Evolutionary conservation across 2,113 vertebrate species (phyloP), one percentile per base, ranked within the genome.

Genomic region (Phalacrocorax aristotelis): DNA sequence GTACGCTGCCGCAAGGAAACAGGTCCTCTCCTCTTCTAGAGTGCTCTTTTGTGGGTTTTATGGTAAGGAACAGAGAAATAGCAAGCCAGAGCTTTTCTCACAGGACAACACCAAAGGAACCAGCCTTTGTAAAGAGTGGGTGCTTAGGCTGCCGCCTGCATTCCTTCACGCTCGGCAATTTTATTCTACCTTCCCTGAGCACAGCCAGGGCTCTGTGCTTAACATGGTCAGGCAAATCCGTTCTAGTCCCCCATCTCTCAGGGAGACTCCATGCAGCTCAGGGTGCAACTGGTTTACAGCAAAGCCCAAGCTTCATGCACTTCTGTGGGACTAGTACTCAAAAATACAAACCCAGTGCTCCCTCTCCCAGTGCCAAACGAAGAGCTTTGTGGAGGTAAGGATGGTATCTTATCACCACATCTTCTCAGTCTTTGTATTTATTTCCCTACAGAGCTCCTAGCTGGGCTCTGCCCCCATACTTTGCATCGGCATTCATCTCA

Each of bases 141-240:
- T 8, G 9, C 58, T 48, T 8, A 11, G 27, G 30, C 70, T 76
- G 49, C 26, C 0, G 1, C 11, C 7, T 26, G 6, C 51, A 40
- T n/a, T 29, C 66, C 29, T 10, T 49, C 40, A 40, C 64, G 5
- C 17, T 87, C 0, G 0, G 32, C 36, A 34, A 27, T 44, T 49
- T 29, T 66, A 12, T 52, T 87, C 38, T 68, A 17, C 20, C 22
- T 58, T 42, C 38, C 30, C 52, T 34, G 30, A 68, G 44, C 19
- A 29, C 27, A 48, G 38, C 27, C 11, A 19, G 27, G 38, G 70
- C 6, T 30, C 52, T 49, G 6, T 29, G 16, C 30, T 44, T 36
- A 26, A 11, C 17, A 60, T 1, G 0, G 11, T 8, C 10, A 3
- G 30, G 14, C 38, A 79, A 82, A 38, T 34, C 8, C 1, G 1